These are phyloP conservation scores for Phragmatobia fuliginosa DNA, from an alignment of 2,888 invertebrate species.

Conservation along the genomic window DNA sequence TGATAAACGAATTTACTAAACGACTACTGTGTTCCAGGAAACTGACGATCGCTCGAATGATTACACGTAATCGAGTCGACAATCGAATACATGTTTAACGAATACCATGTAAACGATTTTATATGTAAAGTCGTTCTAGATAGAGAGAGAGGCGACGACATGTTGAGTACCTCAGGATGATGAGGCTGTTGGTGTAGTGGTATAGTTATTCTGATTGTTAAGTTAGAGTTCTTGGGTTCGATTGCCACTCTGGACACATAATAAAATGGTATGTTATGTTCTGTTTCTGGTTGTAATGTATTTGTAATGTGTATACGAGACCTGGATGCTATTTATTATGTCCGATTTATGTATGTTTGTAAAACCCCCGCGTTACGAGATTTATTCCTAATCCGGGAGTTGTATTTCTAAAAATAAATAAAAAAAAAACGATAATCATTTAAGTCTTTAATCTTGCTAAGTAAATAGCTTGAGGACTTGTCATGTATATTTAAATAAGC, in stretches of 20 bases:
- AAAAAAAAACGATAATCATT: no score
- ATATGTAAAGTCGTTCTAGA: slow-evolving; percentile 35
- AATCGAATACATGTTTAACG: slow-evolving; percentile 32
- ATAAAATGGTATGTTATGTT: no score
- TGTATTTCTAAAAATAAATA: no score
- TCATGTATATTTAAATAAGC: slow-evolving; percentile 27
- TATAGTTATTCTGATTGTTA: not conserved
- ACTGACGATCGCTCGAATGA: slow-evolving; percentile 5
- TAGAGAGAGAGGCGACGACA: slow-evolving; percentile 14
- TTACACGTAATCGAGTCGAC: slow-evolving; percentile 12
- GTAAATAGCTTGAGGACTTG: slow-evolving; percentile 19
- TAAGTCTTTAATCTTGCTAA: slow-evolving; percentile 21
- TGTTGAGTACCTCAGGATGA: not conserved
- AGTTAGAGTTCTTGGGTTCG: not conserved
- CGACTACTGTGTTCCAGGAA: slow-evolving; percentile 13
- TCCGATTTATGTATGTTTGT: no score
- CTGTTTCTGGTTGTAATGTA: no score
- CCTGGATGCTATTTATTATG: no score
- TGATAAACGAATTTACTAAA: slow-evolving; percentile 6
- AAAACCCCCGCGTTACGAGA: no score
- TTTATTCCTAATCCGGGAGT: no score
- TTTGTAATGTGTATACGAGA: no score
- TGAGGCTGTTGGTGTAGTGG: not conserved
- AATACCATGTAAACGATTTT: slow-evolving; percentile 29
- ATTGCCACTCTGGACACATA: not conserved